Evolutionary conservation across 2,888 invertebrate genomes (phyloP).

Genomic region (Apamea sordens): DNA sequence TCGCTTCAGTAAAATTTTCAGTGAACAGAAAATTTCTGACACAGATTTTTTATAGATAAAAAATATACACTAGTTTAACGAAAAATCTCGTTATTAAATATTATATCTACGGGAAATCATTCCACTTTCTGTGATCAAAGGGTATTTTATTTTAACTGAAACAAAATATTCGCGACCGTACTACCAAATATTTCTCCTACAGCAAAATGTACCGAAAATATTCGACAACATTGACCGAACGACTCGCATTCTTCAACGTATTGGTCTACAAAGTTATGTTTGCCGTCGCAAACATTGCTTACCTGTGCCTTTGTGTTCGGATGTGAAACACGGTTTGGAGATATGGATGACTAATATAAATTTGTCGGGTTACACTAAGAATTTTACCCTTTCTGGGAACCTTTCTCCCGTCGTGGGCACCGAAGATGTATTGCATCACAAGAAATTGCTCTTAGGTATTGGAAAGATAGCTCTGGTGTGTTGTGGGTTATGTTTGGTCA

Average conservation of each 20-base stretch:
- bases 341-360: constrained; percentile 64
- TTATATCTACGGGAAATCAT: not conserved
- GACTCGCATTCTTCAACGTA: constrained; percentile 71
- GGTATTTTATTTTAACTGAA: constrained; percentile 40
- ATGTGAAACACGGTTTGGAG: constrained; percentile 47
- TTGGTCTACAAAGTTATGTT: constrained; percentile 67
- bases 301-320: constrained; percentile 47
- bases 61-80: constrained; percentile 6
- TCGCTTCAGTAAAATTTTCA: not conserved
- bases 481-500: constrained; percentile 65
- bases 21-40: not conserved
- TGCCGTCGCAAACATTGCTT: constrained; percentile 55
- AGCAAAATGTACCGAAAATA: constrained; percentile 68
- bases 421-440: constrained; percentile 67
- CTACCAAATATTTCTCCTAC: constrained; percentile 63
- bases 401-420: constrained; percentile 60
- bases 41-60: not conserved
- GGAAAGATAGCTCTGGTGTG: constrained; percentile 61
- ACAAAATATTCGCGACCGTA: constrained; percentile 40
- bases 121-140: constrained; percentile 35
- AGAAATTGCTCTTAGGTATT: constrained; percentile 71
- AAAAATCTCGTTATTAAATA: constrained; percentile 13
- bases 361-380: constrained; percentile 65
- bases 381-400: constrained; percentile 71
- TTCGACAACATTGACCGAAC: constrained; percentile 72